Evolutionary conservation across 2,113 vertebrate genomes (phyloP), one percentile per base, ranked within the genome.

Genomic region (Oncorhynchus kisutch): DNA sequence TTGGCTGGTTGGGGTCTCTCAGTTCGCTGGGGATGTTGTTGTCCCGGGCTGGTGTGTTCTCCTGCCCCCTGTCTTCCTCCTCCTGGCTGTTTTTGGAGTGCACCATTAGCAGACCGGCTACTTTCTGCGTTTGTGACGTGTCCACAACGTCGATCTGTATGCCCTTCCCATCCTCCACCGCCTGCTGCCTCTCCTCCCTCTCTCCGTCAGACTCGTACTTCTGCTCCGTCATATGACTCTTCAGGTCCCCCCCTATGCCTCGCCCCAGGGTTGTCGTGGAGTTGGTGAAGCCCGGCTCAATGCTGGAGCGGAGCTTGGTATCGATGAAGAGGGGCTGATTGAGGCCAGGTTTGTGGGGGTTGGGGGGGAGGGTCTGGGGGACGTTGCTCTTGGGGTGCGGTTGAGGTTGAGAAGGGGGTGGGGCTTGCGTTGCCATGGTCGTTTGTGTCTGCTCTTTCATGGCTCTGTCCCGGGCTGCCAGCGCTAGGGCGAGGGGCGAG

Each of bases 271-370:
- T 91, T 12, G 93, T 91, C 1, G 93, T 87, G 0, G 93, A 88
- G 76, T 87, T 85, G 0, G 88, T 77, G 3, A 96, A 97, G 83
- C 93, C 92, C 0, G 94, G 90, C 82, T 99, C 97, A 13, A 94
- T 88, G 18, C 92, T 92, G n/a, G 96, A 93, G 78, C 96, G 94
- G 85, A 99, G 92, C 90, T 99, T 99, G 73, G 97, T 99, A 88
- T 99, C 96, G 0, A 99, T 97, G 75, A 97, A 99, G 67, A 99
- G 94, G 1, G 97, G 97, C 81, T 99, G 96, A 89, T 97, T 95
- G 86, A 99, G 96, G 91, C 98, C 96, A 0, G 96, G 93, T 91
- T 97, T 98, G 80, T 94, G 86, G 70, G 86, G 77, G 71, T 91
- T 90, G 22, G 73, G n/a, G 1, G 90, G 90, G 1, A 91, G 88